phyloP scores from a whole-genome alignment of 2,113 vertebrate genomes.

The Psilopsiagon aymara region DNA sequence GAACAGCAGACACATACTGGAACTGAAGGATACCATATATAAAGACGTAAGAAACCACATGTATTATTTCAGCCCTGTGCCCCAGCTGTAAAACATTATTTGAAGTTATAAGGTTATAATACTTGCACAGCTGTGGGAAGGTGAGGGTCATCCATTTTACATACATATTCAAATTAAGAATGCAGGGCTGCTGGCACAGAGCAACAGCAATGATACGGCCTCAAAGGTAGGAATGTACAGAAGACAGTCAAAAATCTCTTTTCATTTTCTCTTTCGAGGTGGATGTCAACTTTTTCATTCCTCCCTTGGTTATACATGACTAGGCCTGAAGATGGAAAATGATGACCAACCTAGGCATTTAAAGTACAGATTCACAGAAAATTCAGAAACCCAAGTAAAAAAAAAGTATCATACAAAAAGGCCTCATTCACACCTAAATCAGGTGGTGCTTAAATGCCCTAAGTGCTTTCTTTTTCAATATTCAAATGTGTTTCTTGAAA shows the following conservation, averaged over 20 bases:
- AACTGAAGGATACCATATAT: slow-evolving; percentile 67
- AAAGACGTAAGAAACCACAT: slow-evolving; percentile 65
- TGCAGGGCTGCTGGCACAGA: slow-evolving; percentile 63
- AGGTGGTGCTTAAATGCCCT: not conserved
- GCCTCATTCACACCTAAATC: not conserved
- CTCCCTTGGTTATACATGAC: not conserved
- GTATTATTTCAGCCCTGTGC: slow-evolving; percentile 69
- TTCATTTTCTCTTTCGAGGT: slow-evolving; percentile 6
- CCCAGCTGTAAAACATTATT: slow-evolving; percentile 76
- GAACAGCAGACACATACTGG: slow-evolving; percentile 67
- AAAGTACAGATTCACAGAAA: not conserved
- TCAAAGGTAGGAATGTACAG: slow-evolving; percentile 50
- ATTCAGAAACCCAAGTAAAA: not conserved
- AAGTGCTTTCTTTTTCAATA: not conserved
- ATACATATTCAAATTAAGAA: slow-evolving; percentile 77
- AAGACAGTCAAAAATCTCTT: slow-evolving; percentile 24
- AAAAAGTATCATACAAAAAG: not conserved
- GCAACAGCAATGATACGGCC: slow-evolving; percentile 31
- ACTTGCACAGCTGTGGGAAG: slow-evolving; percentile 63
- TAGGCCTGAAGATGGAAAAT: not conserved
- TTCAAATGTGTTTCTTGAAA: not conserved
- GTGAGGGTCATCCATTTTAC: slow-evolving; percentile 64
- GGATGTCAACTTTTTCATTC: not conserved
- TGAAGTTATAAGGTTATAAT: slow-evolving; percentile 72
- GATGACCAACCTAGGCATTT: not conserved